A percentile compares a stretch with the other conserved stretches of the same genome.
phyloP scores from a whole-genome alignment of 1,140 invertebrate genomes.

The Cherax quadricarinatus region DNA sequence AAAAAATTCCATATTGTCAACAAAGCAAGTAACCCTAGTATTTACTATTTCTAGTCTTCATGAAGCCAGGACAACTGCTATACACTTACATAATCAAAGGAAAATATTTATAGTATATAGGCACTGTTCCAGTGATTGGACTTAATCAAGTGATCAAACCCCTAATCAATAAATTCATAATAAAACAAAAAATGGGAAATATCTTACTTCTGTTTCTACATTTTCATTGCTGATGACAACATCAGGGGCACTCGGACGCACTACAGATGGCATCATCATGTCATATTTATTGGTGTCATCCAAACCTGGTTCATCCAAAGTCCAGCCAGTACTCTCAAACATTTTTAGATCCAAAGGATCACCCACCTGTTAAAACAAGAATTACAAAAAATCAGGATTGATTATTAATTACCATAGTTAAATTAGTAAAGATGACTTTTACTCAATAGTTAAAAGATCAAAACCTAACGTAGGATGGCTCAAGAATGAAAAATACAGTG shows the following conservation, averaged over 20 bases:
- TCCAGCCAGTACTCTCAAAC: constrained; percentile 91
- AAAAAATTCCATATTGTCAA: too few species aligned
- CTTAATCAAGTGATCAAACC: constrained; percentile 73
- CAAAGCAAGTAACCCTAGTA: too few species aligned
- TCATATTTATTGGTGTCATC: constrained; percentile 92
- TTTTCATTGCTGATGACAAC: constrained; percentile 66
- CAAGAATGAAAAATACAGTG: too few species aligned
- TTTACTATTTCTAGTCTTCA: too few species aligned
- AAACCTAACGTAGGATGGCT: too few species aligned
- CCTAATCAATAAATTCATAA: constrained; percentile 48
- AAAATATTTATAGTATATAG: too few species aligned
- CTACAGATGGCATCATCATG: constrained; percentile 90
- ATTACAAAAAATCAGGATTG: neutral
- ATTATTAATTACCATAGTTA: neutral
- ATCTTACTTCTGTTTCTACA: constrained; percentile 78
- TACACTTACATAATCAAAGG: too few species aligned
- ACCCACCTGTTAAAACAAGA: constrained; percentile 85
- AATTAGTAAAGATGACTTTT: too few species aligned
- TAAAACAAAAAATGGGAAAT: neutral
- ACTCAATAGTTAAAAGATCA: too few species aligned
- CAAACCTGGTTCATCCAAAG: constrained; percentile 91
- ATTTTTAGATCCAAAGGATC: constrained; percentile 90
- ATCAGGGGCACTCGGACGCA: constrained; percentile 81
- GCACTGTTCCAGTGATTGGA: too few species aligned
- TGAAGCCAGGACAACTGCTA: too few species aligned